Evolutionary conservation across 2,888 invertebrate genomes (phyloP).

Genomic region (Xylophagus ater): DNA sequence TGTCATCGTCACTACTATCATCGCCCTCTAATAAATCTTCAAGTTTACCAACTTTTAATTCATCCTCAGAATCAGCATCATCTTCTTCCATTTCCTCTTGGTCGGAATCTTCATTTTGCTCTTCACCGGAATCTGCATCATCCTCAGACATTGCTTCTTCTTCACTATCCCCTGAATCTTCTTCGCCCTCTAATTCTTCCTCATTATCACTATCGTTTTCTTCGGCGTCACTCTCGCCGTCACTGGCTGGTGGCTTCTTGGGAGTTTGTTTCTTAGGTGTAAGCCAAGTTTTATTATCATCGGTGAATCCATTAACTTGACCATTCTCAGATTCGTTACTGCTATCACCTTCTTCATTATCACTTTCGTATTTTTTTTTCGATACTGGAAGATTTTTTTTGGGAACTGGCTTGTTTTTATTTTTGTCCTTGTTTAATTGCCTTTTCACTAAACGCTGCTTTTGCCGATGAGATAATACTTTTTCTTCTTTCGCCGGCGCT

Average conservation of each 20-base stretch:
- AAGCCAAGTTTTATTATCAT: conserved; percentile 61
- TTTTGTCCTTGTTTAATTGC: conserved; percentile 7
- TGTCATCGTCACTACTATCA: conserved; percentile 34
- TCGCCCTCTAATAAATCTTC: conserved; percentile 36
- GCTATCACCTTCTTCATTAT: conserved; percentile 14
- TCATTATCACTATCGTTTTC: conserved; percentile 24
- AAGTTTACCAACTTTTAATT: conserved; percentile 37
- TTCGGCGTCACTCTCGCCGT: conserved; percentile 25
- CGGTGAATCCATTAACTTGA: conserved; percentile 46
- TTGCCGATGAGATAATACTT: conserved; percentile 56
- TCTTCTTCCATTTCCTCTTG: conserved; percentile 20
- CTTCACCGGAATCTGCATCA: conserved; percentile 20
- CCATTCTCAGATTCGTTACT: conserved; percentile 23
- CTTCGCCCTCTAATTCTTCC: conserved; percentile 21
- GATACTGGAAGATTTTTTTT: conserved; percentile 13
- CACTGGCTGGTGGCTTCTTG: conserved; percentile 23
- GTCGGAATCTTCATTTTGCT: conserved; percentile 24
- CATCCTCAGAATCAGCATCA: conserved; percentile 38
- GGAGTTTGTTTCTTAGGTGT: conserved; percentile 45
- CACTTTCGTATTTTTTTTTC: conserved; percentile 18
- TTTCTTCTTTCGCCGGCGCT: conserved; percentile 42
- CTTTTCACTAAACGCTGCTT: conserved; percentile 55
- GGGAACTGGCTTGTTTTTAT: conserved; percentile 7
- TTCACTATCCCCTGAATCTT: conserved; percentile 16
- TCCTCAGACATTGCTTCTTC: conserved; percentile 22